Percentiles rank a stretch among this genome's conserved stretches.
These are phyloP conservation scores for Deilephila elpenor DNA, from an alignment of 2,888 invertebrate species.

Conservation along the genomic window DNA sequence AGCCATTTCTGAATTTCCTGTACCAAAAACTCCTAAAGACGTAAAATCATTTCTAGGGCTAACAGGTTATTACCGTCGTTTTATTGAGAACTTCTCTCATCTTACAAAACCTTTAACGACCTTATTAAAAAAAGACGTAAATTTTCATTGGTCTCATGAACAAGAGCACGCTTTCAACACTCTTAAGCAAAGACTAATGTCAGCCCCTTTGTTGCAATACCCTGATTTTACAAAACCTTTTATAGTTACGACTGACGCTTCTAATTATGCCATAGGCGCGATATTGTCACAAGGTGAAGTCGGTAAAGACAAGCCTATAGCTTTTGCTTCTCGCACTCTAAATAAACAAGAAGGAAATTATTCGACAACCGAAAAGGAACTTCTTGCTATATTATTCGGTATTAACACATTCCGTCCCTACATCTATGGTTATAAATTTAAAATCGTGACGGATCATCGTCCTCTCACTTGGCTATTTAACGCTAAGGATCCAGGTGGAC, in stretches of 20 bases:
- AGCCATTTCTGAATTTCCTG: conserved; percentile 22
- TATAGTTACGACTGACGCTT: conserved; percentile 22
- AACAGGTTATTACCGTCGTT: conserved; percentile 34
- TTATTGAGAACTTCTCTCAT: conserved; percentile 32
- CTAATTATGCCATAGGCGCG: conserved; percentile 17
- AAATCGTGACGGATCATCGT: conserved; percentile 22
- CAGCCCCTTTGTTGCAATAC: conserved; percentile 24
- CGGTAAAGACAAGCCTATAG: conserved; percentile 24
- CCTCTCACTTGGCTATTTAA: conserved; percentile 19
- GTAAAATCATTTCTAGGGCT: conserved; percentile 33
- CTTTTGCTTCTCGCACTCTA: conserved; percentile 31
- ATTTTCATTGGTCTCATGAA: conserved; percentile 14
- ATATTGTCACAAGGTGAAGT: conserved; percentile 24
- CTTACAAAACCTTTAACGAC: conserved; percentile 26
- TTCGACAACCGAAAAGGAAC: conserved; percentile 28
- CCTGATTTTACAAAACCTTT: conserved; percentile 17
- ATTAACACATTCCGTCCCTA: conserved; percentile 20
- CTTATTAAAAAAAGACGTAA: conserved; percentile 8
- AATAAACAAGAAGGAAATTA: conserved; percentile 31
- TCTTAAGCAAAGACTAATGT: conserved; percentile 10
- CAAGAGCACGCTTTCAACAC: conserved; percentile 22
- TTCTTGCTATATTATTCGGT: conserved; percentile 25
- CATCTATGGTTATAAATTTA: neutral
- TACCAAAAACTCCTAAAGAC: conserved; percentile 28
- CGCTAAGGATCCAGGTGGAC: conserved; percentile 17